These are phyloP conservation scores for Carcharodon carcharias DNA, from an alignment of 2,797 vertebrate genomes.

Conservation along the genomic window DNA sequence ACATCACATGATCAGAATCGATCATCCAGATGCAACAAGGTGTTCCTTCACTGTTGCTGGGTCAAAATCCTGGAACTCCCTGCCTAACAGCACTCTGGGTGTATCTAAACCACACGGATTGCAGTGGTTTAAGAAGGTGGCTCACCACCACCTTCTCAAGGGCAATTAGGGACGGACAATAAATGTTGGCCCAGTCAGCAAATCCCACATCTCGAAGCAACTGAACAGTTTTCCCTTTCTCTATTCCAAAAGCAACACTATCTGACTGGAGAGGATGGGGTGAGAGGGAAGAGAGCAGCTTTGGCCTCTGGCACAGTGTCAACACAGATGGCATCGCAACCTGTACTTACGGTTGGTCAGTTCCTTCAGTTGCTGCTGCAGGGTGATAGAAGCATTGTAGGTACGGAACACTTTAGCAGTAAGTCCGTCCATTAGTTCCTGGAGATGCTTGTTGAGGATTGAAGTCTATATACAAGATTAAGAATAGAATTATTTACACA, in stretches of 20 bases:
- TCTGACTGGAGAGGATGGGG: background rate
- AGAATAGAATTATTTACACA: background rate
- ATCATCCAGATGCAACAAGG: background rate
- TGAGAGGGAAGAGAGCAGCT: background rate
- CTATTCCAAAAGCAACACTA: background rate
- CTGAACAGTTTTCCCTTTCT: background rate
- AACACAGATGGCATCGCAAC: background rate
- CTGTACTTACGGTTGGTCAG: conserved; percentile 77
- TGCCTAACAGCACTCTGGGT: too few relatives aligned
- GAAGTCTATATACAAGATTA: conserved; percentile 64
- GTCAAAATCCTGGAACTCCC: too few relatives aligned
- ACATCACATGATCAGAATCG: background rate
- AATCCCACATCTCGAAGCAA: background rate
- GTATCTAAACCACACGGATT: too few relatives aligned
- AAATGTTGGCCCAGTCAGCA: too few relatives aligned
- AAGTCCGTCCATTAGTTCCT: conserved; percentile 94
- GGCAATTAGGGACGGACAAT: too few relatives aligned
- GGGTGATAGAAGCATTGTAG: conserved; percentile 90
- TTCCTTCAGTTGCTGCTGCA: conserved; percentile 91
- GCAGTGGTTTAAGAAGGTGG: too few relatives aligned
- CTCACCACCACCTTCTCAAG: too few relatives aligned
- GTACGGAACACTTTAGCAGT: conserved; percentile 96
- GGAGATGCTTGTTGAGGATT: conserved; percentile 93
- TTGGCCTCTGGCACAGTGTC: background rate
- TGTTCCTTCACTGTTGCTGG: too few relatives aligned